Percentiles rank a stretch among this genome's conserved stretches.
These are phyloP conservation scores for Alouatta palliata DNA, from an alignment of 2,113 vertebrate species.

Conservation along the genomic window DNA sequence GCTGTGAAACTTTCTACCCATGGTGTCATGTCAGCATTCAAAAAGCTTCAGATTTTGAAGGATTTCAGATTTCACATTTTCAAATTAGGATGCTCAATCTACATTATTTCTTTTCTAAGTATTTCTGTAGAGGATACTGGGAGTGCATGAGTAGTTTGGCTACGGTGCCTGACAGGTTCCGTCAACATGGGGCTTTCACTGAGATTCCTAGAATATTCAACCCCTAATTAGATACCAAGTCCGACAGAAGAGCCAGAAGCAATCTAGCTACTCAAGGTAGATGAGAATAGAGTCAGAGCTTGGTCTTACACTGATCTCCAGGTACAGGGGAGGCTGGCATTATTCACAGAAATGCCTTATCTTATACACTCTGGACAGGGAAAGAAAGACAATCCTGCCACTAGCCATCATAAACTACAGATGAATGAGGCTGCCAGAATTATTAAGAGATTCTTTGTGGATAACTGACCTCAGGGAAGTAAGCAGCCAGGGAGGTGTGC, in stretches of 20 bases:
- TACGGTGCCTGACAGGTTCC: not conserved
- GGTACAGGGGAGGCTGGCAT: not conserved
- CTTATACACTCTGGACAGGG: not conserved
- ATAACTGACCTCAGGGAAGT: constrained; percentile 3
- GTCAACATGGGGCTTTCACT: not conserved
- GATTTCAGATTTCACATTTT: not conserved
- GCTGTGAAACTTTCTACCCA: not conserved
- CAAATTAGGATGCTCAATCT: not conserved
- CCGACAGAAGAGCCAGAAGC: not conserved
- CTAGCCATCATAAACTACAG: not conserved
- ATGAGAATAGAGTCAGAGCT: not conserved
- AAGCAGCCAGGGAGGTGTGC: not conserved
- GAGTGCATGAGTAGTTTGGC: not conserved
- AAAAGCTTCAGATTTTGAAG: not conserved
- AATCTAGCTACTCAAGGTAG: not conserved
- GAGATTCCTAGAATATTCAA: not conserved
- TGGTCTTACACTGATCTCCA: not conserved
- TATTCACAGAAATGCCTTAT: constrained; percentile 9
- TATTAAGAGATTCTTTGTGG: constrained; percentile 11
- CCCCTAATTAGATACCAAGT: not conserved
- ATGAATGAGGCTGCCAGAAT: not conserved
- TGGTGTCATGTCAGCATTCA: not conserved
- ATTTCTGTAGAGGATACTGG: not conserved
- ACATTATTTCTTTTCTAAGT: not conserved
- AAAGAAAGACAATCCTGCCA: not conserved